Evolutionary conservation across 2,888 invertebrate species (phyloP).

Genomic region (Gisinianus flammeolus): DNA sequence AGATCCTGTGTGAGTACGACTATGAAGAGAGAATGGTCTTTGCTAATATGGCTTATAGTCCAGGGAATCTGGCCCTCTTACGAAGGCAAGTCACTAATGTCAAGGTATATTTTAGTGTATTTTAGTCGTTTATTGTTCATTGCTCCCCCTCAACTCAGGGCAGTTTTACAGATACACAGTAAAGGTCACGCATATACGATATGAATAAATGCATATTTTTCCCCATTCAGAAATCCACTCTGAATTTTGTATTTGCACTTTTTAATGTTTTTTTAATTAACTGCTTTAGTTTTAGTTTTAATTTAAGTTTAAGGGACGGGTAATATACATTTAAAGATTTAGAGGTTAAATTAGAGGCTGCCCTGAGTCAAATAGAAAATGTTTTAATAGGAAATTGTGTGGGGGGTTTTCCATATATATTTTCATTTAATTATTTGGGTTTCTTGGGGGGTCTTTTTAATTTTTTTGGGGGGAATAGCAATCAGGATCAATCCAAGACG

Average conservation of each 20-base stretch:
- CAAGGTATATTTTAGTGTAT: conserved; percentile 8
- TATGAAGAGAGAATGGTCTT: conserved; percentile 95
- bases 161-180: background rate
- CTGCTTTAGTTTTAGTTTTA: no score
- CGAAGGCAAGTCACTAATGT: conserved; percentile 73
- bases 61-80: conserved; percentile 84
- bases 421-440: no score
- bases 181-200: no score
- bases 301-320: no score
- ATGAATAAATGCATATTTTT: no score
- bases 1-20: conserved; percentile 97
- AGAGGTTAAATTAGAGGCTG: background rate
- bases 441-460: background rate
- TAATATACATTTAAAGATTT: background rate
- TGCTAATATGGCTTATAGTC: conserved; percentile 90
- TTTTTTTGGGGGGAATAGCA: conserved; percentile 34
- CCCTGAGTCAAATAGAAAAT: no score
- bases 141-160: background rate
- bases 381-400: no score
- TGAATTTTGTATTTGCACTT: no score
- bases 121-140: background rate
- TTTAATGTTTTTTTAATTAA: no score
- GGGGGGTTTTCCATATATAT: no score
- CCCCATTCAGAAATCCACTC: no score
- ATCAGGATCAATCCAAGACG: conserved; percentile 50